Conservation (phyloP, 2,113 vertebrate genomes). For the Malurus alboscapulatus region DNA sequence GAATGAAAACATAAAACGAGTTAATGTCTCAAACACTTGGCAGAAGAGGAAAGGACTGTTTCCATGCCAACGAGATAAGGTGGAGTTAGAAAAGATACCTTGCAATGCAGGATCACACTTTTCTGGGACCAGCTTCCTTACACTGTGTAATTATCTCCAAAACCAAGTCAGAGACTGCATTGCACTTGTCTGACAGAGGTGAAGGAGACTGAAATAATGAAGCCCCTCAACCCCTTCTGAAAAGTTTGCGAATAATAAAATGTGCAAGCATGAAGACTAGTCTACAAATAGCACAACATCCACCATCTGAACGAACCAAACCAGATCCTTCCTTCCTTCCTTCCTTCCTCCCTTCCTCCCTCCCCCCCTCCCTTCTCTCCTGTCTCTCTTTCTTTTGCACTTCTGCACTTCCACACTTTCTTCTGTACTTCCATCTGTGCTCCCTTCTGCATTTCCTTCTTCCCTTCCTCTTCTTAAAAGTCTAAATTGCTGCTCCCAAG, state of each 20-base stretch:
- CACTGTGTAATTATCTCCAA: background rate
- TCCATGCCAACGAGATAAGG: background rate
- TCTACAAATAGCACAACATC: background rate
- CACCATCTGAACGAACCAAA: fast-evolving
- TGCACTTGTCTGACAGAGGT: background rate
- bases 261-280: background rate
- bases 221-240: background rate
- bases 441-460: background rate
- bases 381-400: background rate
- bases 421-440: background rate
- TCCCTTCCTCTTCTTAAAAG: background rate
- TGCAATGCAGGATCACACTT: background rate
- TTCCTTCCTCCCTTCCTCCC: too few species aligned
- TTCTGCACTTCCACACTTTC: too few species aligned
- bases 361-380: too few species aligned
- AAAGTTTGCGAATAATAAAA: background rate
- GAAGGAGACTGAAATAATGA: background rate
- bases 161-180: background rate
- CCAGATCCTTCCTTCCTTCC: too few species aligned
- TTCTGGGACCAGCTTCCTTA: background rate
- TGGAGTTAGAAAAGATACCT: background rate
- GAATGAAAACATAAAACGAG: background rate
- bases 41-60: background rate
- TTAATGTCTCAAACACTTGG: background rate
- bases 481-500: background rate